Conservation (phyloP, 35 echinoderm and acorn worm genomes). For the Apostichopus parvimensis region DNA sequence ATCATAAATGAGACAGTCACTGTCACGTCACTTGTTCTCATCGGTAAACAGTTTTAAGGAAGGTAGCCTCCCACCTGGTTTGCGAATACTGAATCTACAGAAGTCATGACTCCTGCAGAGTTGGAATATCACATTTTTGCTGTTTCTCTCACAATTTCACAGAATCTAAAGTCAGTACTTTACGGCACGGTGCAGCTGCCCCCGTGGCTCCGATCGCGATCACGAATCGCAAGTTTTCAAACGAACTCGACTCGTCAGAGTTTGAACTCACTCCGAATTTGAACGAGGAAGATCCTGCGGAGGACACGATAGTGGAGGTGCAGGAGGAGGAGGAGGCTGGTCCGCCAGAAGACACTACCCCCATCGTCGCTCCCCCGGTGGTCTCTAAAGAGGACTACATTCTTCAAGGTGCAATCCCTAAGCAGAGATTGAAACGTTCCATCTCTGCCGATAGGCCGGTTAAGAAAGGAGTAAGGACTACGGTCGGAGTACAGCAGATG, state of each 20-base stretch:
- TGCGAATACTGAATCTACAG: too few relatives aligned
- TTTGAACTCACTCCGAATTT: slow-evolving; percentile 46
- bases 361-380: not conserved
- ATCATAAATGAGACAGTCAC: too few relatives aligned
- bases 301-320: slow-evolving; percentile 6
- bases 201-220: slow-evolving; percentile 89
- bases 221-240: slow-evolving; percentile 90
- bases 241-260: slow-evolving; percentile 38
- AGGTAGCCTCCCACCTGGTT: too few relatives aligned
- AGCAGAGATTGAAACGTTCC: slow-evolving; percentile 60
- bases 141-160: not conserved
- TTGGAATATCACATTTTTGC: not conserved
- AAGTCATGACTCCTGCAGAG: too few relatives aligned
- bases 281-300: slow-evolving; percentile 26
- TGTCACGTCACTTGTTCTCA: too few relatives aligned
- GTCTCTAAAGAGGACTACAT: slow-evolving; percentile 73
- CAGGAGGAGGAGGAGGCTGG: slow-evolving; percentile 3
- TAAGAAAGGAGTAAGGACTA: slow-evolving; percentile 38
- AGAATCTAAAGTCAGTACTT: slow-evolving; percentile 60
- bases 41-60: too few relatives aligned
- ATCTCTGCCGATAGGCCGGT: slow-evolving; percentile 31
- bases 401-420: slow-evolving; percentile 81
- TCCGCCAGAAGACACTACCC: not conserved
- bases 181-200: slow-evolving; percentile 62
- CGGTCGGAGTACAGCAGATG: slow-evolving; percentile 43